Percentiles rank a stretch among this genome's conserved stretches.
Evolutionary conservation across 2,797 vertebrate genomes (phyloP).

Genomic region (Chloroceryle amazona): DNA sequence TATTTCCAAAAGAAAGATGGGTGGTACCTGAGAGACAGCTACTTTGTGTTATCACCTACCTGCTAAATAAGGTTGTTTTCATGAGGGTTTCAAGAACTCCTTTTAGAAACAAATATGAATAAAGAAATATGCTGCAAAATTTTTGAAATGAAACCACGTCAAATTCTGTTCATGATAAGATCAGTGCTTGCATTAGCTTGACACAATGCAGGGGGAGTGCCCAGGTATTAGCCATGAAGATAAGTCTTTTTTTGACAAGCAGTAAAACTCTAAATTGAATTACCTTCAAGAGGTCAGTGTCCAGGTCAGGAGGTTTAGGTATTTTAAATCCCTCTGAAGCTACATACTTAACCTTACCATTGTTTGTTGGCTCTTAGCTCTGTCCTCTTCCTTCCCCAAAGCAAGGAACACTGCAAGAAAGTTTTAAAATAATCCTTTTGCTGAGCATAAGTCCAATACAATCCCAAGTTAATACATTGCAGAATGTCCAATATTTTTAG

Average conservation of each 20-base stretch:
- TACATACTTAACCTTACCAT: background rate
- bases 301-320: background rate
- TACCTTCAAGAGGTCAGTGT: background rate
- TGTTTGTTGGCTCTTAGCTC: background rate
- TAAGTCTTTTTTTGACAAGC: background rate
- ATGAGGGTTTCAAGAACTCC: background rate
- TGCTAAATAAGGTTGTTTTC: constrained; percentile 17
- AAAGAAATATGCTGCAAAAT: background rate
- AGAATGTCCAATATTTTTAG: background rate
- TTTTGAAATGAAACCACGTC: background rate
- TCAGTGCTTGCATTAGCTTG: background rate
- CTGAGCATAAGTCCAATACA: background rate
- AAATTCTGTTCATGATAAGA: background rate
- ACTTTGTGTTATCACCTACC: background rate
- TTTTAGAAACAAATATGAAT: background rate
- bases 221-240: background rate
- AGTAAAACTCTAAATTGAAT: constrained; percentile 15
- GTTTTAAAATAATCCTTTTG: background rate
- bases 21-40: background rate
- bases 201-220: background rate
- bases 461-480: background rate
- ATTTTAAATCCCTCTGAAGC: background rate
- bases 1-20: background rate
- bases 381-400: background rate
- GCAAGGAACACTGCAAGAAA: background rate